A percentile compares a stretch with the other conserved stretches of the same genome.
Conservation (phyloP, 2,888 invertebrate genomes). For the Heliothis peltigera region DNA sequence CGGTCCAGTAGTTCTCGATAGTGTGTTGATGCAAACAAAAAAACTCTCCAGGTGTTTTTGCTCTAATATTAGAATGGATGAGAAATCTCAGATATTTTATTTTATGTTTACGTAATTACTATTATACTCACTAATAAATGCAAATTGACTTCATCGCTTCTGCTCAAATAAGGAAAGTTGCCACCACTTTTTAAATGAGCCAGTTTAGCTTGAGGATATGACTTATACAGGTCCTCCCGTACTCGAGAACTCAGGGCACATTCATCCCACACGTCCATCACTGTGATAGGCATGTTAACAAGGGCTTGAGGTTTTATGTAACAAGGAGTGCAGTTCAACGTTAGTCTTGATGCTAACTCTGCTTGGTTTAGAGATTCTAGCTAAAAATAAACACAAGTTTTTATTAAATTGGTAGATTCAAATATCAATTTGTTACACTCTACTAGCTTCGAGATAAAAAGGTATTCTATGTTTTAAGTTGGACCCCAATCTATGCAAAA, state of each 20-base stretch:
- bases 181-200: conserved; percentile 97
- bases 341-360: conserved; percentile 95
- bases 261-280: conserved; percentile 97
- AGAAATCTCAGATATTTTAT: too few species aligned
- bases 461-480: too few species aligned
- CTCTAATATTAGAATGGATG: too few species aligned
- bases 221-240: conserved; percentile 95
- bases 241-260: conserved; percentile 94
- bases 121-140: conserved; percentile 93
- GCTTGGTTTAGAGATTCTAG: conserved; percentile 95
- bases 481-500: too few species aligned
- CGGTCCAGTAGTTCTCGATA: too few species aligned
- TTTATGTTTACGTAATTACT: too few species aligned
- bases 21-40: too few species aligned
- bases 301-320: conserved; percentile 94
- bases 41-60: too few species aligned
- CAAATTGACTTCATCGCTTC: conserved; percentile 96
- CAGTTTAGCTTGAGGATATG: conserved; percentile 95
- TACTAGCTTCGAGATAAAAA: too few species aligned
- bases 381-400: conserved; percentile 82
- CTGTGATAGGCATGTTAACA: conserved; percentile 92
- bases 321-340: conserved; percentile 95
- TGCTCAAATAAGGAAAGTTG: conserved; percentile 97
- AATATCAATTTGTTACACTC: background rate
- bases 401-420: background rate